These are phyloP conservation scores for Colaptes auratus DNA, from an alignment of 2,113 vertebrate species.

Conservation along the genomic window DNA sequence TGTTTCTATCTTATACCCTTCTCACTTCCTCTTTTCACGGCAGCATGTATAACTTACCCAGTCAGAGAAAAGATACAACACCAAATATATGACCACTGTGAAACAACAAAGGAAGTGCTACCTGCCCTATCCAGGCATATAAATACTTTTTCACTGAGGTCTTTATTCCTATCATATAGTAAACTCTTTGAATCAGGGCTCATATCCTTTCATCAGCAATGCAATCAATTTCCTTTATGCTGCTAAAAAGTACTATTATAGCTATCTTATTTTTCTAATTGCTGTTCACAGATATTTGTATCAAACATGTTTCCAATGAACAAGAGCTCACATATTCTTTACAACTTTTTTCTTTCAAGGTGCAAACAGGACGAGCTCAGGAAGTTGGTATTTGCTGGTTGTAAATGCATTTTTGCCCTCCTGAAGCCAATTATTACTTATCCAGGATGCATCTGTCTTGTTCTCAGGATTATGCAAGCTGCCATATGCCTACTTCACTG, in stretches of 20 bases:
- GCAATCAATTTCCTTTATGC: background rate
- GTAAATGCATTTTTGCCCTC: background rate
- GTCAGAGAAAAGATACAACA: background rate
- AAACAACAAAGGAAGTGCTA: background rate
- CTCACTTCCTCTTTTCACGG: background rate
- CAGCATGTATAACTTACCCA: background rate
- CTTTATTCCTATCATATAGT: background rate
- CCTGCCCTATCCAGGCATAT: background rate
- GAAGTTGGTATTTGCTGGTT: background rate
- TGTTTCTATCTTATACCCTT: background rate
- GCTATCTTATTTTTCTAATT: background rate
- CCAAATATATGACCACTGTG: accelerated
- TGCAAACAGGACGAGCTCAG: background rate
- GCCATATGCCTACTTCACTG: background rate
- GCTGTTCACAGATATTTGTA: background rate
- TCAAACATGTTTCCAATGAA: background rate
- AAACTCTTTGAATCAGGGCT: background rate
- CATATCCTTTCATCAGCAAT: background rate
- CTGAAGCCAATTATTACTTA: background rate
- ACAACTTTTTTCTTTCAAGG: background rate
- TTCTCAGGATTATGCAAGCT: background rate
- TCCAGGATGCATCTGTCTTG: accelerated
- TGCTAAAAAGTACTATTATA: background rate
- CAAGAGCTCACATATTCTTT: background rate
- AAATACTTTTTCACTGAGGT: background rate